Evolutionary conservation across 2,797 vertebrate species (phyloP), one percentile per base, ranked within the genome.

Genomic region (Neosilurus mollespiculum): DNA sequence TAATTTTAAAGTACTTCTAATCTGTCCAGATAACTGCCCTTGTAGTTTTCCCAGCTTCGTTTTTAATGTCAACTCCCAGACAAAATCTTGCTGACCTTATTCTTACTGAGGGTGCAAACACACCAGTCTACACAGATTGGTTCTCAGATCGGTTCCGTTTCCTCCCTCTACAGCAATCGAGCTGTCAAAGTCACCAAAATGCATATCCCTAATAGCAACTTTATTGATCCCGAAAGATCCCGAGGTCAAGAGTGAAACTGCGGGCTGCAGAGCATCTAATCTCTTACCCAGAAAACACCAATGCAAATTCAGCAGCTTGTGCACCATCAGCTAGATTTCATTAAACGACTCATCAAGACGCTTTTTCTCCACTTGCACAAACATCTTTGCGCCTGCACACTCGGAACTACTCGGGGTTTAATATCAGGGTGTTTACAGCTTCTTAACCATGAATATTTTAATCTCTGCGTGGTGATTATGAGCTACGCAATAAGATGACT

Each of bases 361-460:
- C 11, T 26, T 69, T 62, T 61, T 61, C 24, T 51, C 20, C 59
- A 67, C 59, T 64, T 26, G 43, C 59, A 78, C 34, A 69, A 79
- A 80, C 24, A 56, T 22, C 65, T 9, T 10, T 22, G n/a, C 15
- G 0, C 49, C 2, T 15, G n/a, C 61, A 24, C 78, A 4, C 61
- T 54, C 8, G 2, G 77, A 24, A 20, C 54, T 69, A 15, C 53
- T 20, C 16, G n/a, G 82, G 37, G 75, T 71, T 78, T 78, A 69
- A 83, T 58, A 51, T 49, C 58, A 51, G 54, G 53, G 12, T 1
- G 14, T 24, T 49, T 49, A 78, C 20, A 61, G 54, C 5, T 76
- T 43, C 34, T 43, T 62, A 43, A 37, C 26, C 30, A 62, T 24
- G 14, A 7, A 34, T 30, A 90, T 88, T 87, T 87, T 67, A 86